Percentiles rank a stretch among this genome's conserved stretches.
Evolutionary conservation across 2,113 vertebrate genomes (phyloP).

Genomic region (Ageneiosus marmoratus): DNA sequence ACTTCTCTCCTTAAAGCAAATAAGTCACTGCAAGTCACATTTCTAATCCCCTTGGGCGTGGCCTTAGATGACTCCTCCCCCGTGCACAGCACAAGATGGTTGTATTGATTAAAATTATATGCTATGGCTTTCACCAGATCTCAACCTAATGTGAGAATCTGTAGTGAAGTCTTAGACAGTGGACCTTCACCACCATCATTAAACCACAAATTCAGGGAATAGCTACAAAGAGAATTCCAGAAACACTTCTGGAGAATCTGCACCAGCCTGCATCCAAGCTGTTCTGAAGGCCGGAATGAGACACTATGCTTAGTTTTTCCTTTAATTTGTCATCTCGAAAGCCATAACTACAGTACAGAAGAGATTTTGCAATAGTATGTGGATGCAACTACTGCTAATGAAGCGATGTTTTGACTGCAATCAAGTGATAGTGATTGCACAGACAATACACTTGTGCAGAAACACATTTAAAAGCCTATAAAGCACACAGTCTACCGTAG

Average conservation of each 20-base stretch:
- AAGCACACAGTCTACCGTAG: not conserved
- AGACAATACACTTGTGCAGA: not conserved
- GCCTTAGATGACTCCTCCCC: not conserved
- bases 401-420: not conserved
- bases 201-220: not conserved
- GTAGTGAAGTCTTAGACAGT: not conserved
- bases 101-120: not conserved
- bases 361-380: not conserved
- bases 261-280: not conserved
- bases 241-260: not conserved
- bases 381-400: not conserved
- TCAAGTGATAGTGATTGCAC: not conserved
- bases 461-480: not conserved
- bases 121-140: not conserved
- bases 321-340: not conserved
- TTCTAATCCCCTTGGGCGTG: not conserved
- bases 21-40: not conserved
- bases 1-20: not conserved
- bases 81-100: not conserved
- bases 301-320: not conserved
- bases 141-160: not conserved
- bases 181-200: not conserved
- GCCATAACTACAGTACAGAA: not conserved
- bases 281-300: not conserved
- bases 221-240: not conserved